These are phyloP conservation scores for Ptyas mucosa DNA, from an alignment of 2,113 vertebrate genomes.

Conservation along the genomic window DNA sequence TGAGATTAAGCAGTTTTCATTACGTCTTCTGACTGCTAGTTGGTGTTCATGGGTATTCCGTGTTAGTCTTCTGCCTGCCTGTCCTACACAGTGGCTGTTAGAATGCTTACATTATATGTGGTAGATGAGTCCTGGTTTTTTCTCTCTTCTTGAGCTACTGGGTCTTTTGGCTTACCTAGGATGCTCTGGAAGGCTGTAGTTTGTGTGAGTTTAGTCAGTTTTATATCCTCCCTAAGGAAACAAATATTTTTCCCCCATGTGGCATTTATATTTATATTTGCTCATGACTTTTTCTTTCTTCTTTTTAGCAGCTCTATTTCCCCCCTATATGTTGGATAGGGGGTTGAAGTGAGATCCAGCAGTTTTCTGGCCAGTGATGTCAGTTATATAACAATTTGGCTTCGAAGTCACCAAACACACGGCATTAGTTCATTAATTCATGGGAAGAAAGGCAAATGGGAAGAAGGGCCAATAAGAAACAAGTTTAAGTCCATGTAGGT, in stretches of 20 bases:
- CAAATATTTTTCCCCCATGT: constrained; percentile 6
- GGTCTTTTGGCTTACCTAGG: neutral
- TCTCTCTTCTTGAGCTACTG: neutral
- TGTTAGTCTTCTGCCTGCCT: neutral
- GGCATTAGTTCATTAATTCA: neutral
- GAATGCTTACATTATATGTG: neutral
- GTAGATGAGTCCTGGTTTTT: neutral
- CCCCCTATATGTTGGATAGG: neutral
- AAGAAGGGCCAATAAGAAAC: neutral
- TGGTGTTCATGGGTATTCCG: neutral
- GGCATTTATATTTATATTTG: constrained; percentile 48
- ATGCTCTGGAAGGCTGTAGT: neutral
- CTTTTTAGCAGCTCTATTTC: constrained; percentile 6
- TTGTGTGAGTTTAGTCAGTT: neutral
- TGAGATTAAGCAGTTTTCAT: neutral
- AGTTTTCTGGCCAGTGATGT: neutral
- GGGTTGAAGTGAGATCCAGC: neutral
- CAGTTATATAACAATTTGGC: neutral
- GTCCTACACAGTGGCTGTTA: neutral
- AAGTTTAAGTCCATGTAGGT: neutral
- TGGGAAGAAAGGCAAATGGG: neutral
- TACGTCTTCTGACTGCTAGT: neutral
- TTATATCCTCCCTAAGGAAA: constrained; percentile 31
- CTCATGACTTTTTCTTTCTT: constrained; percentile 11
- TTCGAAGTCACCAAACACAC: neutral